A percentile compares a stretch with the other conserved stretches of the same genome.
Conservation (phyloP, 2,113 vertebrate genomes). For the Salvelinus fontinalis region DNA sequence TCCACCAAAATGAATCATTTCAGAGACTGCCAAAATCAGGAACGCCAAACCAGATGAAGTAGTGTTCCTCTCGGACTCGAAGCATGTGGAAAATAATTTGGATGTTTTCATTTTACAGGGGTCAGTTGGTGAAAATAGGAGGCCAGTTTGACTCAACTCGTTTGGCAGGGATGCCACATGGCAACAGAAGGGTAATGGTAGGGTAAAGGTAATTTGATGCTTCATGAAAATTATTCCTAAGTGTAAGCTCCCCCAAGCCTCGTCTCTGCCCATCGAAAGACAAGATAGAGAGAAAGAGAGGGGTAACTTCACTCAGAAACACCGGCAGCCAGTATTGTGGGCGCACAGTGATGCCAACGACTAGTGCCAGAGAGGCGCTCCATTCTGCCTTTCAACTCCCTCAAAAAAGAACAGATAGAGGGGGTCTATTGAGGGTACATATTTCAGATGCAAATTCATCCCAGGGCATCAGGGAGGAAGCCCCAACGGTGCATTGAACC, state of each 20-base stretch:
- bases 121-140: slow-evolving; percentile 8
- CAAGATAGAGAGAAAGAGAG: neutral
- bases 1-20: slow-evolving; percentile 38
- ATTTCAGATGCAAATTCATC: slow-evolving; percentile 56
- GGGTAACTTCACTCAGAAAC: slow-evolving; percentile 18
- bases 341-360: slow-evolving; percentile 26
- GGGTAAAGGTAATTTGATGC: no score
- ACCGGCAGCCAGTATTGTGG: slow-evolving; percentile 14
- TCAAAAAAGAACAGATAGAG: slow-evolving; percentile 26
- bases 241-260: no score
- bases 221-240: no score
- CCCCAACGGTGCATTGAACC: slow-evolving; percentile 16
- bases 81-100: slow-evolving; percentile 18
- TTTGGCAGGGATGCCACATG: neutral
- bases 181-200: no score
- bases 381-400: slow-evolving; percentile 15
- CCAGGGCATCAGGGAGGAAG: slow-evolving; percentile 30
- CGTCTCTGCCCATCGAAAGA: slow-evolving; percentile 10
- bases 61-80: slow-evolving; percentile 13
- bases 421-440: slow-evolving; percentile 53
- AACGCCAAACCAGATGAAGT: slow-evolving; percentile 24
- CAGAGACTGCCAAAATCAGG: slow-evolving; percentile 42
- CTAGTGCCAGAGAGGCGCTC: slow-evolving; percentile 14
- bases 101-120: slow-evolving; percentile 19
- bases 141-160: neutral